Evolutionary conservation across 2,797 vertebrate species (phyloP), one percentile per base, ranked within the genome.

Genomic region (Cyprinodon diabolis): DNA sequence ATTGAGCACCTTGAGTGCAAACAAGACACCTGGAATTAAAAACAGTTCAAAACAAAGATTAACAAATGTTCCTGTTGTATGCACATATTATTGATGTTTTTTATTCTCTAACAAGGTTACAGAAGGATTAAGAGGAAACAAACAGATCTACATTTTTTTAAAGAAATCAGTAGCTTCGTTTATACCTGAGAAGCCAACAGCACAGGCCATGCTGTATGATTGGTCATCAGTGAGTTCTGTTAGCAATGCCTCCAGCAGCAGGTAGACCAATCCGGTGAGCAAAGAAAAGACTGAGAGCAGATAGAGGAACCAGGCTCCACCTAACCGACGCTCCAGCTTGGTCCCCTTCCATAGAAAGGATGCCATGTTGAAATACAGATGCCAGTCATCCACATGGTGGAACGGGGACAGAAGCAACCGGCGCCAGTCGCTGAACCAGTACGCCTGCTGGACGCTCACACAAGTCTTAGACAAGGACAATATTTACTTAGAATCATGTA

Each of bases 361-460:
- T 1, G 57, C 89, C 97, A 99, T 99, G 86, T 99, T 99, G 89
- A 96, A 99, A 86, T 99, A 99, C 19, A 99, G 95, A 68, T 99
- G 98, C 95, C 93, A 96, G 45, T 99, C 97, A 8, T 98, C 95
- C 0, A 48, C 95, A 2, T 99, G 98, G 91, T 99, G 97, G 72
- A 99, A 52, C 0, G 96, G 96, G 3, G 97, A 95, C 3, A 98
- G 94, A 43, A 99, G 81, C 0, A 99, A 88, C 51, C 97, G 96
- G 0, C 90, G 91, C 97, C 98, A 99, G 76, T 97, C 96, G 23
- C 52, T 79, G 0, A 45, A 72, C 90, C 95, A 87, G 90, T 94
- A 96, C 0, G 93, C 93, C 63, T 95, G 87, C 10, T 94, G 87
- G 52, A 99, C 96, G 2, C 97, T 99, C 78, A 99, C 87, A 83